Base-by-base conservation (phyloP, 2,888 invertebrate genomes). In the Bellardia bayeri region DNA sequence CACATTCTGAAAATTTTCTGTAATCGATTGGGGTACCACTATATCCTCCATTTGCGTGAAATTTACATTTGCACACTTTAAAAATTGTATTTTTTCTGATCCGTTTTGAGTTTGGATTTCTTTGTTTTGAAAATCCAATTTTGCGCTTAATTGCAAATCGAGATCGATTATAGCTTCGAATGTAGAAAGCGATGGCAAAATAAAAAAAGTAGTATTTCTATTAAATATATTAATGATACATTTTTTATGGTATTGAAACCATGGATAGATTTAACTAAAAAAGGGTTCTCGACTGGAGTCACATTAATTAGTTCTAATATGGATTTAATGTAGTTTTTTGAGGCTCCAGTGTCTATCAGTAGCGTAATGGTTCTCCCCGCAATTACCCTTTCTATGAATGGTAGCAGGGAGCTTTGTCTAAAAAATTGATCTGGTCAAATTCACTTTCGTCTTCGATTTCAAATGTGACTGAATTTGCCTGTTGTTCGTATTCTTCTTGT, bases 151-250 rank as follows among this genome's bases (percentile, higher is more conserved):
- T 69, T 85, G 61, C 82, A 89, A 56, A 76, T 89, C 89, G 54
- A 89, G 72, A 14, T 87, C 89, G 49, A 89, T 71, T 51, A 88
- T 89, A 13, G 86, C 88, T 74, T 89, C 88, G 54, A 88, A 89
- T 33, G 88, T 85, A 56, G 49, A 76, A 30, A 88, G 74, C 56
- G 75, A 54, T 33, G 86, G 82, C 49, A 88, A 72, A 69, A 88
- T 85, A 68, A 87, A 82, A 82, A 89, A 88, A 14, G 58, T 14
- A 42, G 61, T 83, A 71, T 64, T 88, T 9, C 23, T 84, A 11
- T 78, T 69, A 68, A 89, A 88, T 23, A 88, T 23, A 88, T 23
- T 23, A 23, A 23, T 23, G 23, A 23, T 23, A 23, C 23, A 23
- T 23, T 23, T 23, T 23, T 23, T 23, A 23, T 23, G 23, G 1